Base-by-base conservation (phyloP, 2,888 invertebrate species). In the Papilio demoleus region DNA sequence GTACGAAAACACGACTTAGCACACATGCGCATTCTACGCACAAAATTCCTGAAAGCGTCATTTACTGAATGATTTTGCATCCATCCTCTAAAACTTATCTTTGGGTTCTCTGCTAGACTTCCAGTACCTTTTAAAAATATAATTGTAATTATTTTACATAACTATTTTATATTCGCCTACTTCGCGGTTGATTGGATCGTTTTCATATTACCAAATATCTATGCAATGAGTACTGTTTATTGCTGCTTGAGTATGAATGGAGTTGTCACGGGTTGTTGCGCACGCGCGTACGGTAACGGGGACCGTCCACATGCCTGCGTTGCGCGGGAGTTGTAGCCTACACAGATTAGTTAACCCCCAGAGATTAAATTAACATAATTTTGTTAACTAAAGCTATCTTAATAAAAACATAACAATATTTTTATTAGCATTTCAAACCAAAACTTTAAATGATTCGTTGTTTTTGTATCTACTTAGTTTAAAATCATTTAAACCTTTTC, bases 181-280 rank as follows among this genome's bases (percentile, higher is more conserved):
- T 65, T 47, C 45, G 22, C 27, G 24, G 53, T 53, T 53, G 53
- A 53, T 27, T 53, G n/a, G 27, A 27, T 53, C 27, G 27, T 53
- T 53, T 53, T 53, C n/a, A 53, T 53, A 27, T 53, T 27, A 24
- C 27, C 53, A 53, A 53, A 53, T 53, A 53, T 53, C 53, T 53
- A 53, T 58, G 61, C 50, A 36, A 70, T 73, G 58, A 58, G 36
- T 58, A 34, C n/a, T 34, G 68, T 58, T 71, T 70, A 60, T 70
- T 63, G 70, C 68, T 72, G 72, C 71, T 70, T 60, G 63, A 72
- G 76, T 75, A 79, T 78, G 79, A 78, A 79, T 79, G 78, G 73
- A 74, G 72, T 65, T 72, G 73, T 72, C 74, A 74, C 74, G 75
- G 75, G 62, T 75, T 75, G 75, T 69, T 76, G 79, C 75, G 76